Evolutionary conservation across 2,888 invertebrate species (phyloP), one percentile per base, ranked within the genome.

Genomic region (Calameuta idolon): DNA sequence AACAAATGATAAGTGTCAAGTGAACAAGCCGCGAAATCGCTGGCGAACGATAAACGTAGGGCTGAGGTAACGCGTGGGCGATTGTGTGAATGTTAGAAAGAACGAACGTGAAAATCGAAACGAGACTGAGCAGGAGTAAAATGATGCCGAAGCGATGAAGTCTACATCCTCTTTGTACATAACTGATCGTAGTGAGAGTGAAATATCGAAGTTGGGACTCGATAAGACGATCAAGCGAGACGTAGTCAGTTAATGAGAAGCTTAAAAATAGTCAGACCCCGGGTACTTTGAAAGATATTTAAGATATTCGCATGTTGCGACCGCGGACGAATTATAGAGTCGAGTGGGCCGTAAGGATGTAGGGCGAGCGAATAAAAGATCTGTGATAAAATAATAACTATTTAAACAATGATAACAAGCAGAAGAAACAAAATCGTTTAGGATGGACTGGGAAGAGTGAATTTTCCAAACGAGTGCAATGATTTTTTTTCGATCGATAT

Each of bases 281-380:
- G 55, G 23, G 23, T 23, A 23, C 23, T 55, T 55, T 9, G 23
- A 1, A 55, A 55, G 55, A 23, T 55, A 55, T 55, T 55, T 55
- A 55, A 55, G 55, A 55, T 55, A 55, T 23, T 23, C 23, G 55
- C 55, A 23, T 55, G 55, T 2, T 9, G 55, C 15, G 23, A 2
- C 5, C 23, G 55, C 23, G 23, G 23, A 55, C 9, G 55, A 23
- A 55, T 55, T 34, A 73, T 76, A 79, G 73, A 77, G 77, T 80
- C 81, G 75, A 77, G 77, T 79, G 74, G 80, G 77, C 75, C 80
- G 79, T 74, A 73, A 78, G 77, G 71, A 74, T 76, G 75, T 77
- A 86, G 89, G 85, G 89, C 88, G 87, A 87, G 89, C 89, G 90
- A 91, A 91, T 90, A 89, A 91, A 92, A 92, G 92, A 92, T 92